Base-by-base conservation (phyloP, 2,888 invertebrate species). In the Tenthredo mesomela region DNA sequence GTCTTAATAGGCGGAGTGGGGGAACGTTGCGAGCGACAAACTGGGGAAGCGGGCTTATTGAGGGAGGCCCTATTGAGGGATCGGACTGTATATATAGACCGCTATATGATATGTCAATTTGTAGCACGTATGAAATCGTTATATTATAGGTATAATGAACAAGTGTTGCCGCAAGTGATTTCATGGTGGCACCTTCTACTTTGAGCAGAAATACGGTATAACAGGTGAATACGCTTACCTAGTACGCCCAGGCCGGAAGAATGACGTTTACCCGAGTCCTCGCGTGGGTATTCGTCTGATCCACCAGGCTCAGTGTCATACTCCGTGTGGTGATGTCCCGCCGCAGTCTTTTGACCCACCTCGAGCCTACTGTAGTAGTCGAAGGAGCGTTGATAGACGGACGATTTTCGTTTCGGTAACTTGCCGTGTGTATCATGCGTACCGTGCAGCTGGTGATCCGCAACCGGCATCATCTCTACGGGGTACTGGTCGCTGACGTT, bases 321-420 rank as follows among this genome's bases (percentile, higher is more conserved):
- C n/a, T 5, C 29, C 0, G 25, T 21, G 21, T 3, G 4, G 43
- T 18, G 67, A 67, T 61, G 7, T 61, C 15, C 61, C 40, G 4
- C n/a, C n/a, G 18, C 37, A n/a, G 21, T 40, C 47, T 61, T 25
- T 15, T 40, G 80, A 21, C 12, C 67, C 83, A 12, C 37, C 4
- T 67, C 67, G 47, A 50, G 71, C 71, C 40, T n/a, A 21, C 40
- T 29, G 21, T n/a, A 73, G 6, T 91, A 84, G 50, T 92, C 91
- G 87, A 91, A 92, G 5, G 91, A 89, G 9, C 91, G 89, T 47
- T 88, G 88, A 82, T 89, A 92, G 43, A 92, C 91, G 0, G 92
- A 91, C 5, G 89, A 65, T 82, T 92, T 92, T 58, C 92, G 85
- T 61, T 87, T 89, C 1, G 92, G 91, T 5, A 84, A 21, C 33